A percentile compares a stretch with the other conserved stretches of the same genome.
phyloP scores from a whole-genome alignment of 2,113 vertebrate genomes.

The Myrmophylax atrothorax region DNA sequence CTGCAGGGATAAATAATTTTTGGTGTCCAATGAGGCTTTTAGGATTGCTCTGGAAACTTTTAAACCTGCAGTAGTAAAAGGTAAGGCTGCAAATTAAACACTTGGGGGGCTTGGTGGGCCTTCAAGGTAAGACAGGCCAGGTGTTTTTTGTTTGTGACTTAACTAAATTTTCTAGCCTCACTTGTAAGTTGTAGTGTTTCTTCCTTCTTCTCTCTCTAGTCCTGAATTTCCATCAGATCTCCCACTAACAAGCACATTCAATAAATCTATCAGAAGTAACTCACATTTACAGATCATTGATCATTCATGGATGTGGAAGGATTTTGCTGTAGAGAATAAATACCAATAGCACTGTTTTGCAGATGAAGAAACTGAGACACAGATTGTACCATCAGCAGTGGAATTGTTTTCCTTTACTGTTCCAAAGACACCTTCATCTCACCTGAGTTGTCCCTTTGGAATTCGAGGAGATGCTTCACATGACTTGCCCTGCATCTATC shows the following conservation, averaged over 20 bases:
- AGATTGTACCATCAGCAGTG: background rate
- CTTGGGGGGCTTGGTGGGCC: background rate
- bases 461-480: background rate
- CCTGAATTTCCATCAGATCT: background rate
- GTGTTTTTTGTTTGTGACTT: background rate
- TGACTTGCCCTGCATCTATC: background rate
- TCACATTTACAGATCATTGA: background rate
- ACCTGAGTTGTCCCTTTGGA: background rate
- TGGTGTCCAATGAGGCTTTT: conserved; percentile 18
- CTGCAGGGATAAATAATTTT: background rate
- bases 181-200: background rate
- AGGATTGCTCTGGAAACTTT: background rate
- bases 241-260: background rate
- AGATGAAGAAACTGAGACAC: background rate
- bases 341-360: background rate
- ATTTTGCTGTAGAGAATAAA: background rate
- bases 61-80: background rate
- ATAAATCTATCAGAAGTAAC: background rate
- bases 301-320: background rate
- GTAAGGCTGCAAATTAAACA: background rate
- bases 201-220: background rate
- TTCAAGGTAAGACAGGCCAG: background rate
- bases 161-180: background rate
- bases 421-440: background rate
- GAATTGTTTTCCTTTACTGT: background rate